Conservation (phyloP, 2,113 vertebrate species). For the Neoarius graeffei region DNA sequence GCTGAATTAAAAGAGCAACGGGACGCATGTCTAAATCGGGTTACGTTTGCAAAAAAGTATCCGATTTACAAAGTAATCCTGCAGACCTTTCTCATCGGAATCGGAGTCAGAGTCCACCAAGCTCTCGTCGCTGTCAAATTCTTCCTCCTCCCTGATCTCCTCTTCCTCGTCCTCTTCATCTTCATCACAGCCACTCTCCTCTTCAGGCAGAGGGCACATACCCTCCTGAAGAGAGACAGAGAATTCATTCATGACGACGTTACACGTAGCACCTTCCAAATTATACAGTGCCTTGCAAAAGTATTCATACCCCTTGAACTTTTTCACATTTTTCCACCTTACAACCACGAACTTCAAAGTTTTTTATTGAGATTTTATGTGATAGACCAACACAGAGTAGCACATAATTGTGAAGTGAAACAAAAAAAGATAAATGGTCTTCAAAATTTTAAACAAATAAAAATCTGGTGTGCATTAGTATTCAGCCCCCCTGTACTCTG, state of each 20-base stretch:
- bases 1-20: conserved; percentile 65
- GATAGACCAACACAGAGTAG: too few relatives aligned
- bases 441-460: too few relatives aligned
- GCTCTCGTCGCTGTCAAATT: conserved; percentile 92
- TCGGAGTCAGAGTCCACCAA: conserved; percentile 92
- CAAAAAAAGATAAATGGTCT: too few relatives aligned
- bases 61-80: not conserved
- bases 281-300: too few relatives aligned
- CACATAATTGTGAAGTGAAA: too few relatives aligned
- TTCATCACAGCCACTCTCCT: conserved; percentile 92
- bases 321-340: too few relatives aligned
- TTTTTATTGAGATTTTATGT: too few relatives aligned
- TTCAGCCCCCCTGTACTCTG: too few relatives aligned
- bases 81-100: conserved; percentile 88
- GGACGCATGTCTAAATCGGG: not conserved
- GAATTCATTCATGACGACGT: not conserved
- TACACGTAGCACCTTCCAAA: not conserved
- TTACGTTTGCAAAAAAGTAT: not conserved
- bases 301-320: too few relatives aligned
- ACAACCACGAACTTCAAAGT: too few relatives aligned
- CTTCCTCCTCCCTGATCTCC: conserved; percentile 78
- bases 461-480: too few relatives aligned
- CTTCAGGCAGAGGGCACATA: conserved; percentile 81
- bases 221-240: conserved; percentile 60
- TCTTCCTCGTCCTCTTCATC: conserved; percentile 86